Base-by-base conservation (phyloP, 2,113 vertebrate species). In the Phaethornis superciliosus region DNA sequence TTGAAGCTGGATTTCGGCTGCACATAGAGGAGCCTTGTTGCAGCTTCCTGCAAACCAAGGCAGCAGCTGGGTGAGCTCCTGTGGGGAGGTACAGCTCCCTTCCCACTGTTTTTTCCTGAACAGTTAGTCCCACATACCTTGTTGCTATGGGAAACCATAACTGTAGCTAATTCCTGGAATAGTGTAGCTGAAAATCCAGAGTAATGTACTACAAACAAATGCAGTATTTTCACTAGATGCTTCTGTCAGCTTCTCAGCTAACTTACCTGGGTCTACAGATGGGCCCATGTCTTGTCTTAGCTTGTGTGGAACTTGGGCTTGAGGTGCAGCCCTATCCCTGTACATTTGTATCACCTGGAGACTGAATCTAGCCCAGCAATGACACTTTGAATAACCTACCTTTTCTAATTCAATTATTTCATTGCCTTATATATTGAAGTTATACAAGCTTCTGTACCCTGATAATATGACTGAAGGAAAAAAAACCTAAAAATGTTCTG, bases 1-100 rank as follows among this genome's bases (percentile, higher is more conserved):
- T 33, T 47, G 51, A 33, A 86, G 76, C 63, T 95, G 60, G 77
- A 55, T 96, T 95, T 90, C 96, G 98, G 98, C 98, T 98, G 98
- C 98, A 98, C 88, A 97, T 98, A 98, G 98, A 98, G 93, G 97
- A 99, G 82, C 98, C 98, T n/a, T 98, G 98, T 86, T 99, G 99
- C 77, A 97, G 97, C 96, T 99, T 98, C 95, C 98, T 99, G 81
- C 95, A 98, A 95, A 98, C 98, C 20, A 98, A 98, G 91, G 98
- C 98, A 97, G 98, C 97, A 1, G 97, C 98, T 62, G 98, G 98
- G 98, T 98, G 69, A 96, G 98, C 92, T 86, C 59, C 30, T 14
- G 37, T 3, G 11, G 18, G 75, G 21, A 62, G 32, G 24, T 24
- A 1, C 15, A 76, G 46, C 47, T 92, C 40, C 58, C 24, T 2